Percentiles rank a stretch among this genome's conserved stretches.
Conservation (phyloP, 2,113 vertebrate genomes). For the Salvelinus alpinus region DNA sequence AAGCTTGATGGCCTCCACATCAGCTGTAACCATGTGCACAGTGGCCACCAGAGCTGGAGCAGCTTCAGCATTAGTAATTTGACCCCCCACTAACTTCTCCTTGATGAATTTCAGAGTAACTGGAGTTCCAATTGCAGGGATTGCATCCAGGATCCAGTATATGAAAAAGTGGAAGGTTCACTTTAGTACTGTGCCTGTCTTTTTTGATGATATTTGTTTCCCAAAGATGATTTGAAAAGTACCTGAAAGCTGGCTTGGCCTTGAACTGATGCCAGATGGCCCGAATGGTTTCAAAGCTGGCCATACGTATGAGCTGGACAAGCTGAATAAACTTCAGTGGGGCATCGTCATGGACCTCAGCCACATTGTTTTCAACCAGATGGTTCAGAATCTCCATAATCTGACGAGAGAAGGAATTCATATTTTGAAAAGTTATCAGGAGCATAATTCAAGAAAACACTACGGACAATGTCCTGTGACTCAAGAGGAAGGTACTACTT, state of each 20-base stretch:
- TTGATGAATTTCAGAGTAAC: slow-evolving; percentile 74
- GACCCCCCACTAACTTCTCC: slow-evolving; percentile 66
- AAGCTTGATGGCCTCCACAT: slow-evolving; percentile 68
- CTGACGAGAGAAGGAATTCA: slow-evolving; percentile 53
- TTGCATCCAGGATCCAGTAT: slow-evolving; percentile 74
- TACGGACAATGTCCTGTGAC: not conserved
- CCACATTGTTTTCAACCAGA: slow-evolving; percentile 68
- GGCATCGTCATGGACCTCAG: slow-evolving; percentile 71
- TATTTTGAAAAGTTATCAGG: not conserved
- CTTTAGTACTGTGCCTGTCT: not conserved
- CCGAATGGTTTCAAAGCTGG: slow-evolving; percentile 52
- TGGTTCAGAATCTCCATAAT: slow-evolving; percentile 70
- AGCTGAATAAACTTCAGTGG: slow-evolving; percentile 77
- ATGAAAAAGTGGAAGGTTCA: slow-evolving; percentile 51
- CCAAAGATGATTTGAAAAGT: not conserved
- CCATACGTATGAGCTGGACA: slow-evolving; percentile 69
- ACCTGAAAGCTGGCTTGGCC: slow-evolving; percentile 58
- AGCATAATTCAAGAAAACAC: not conserved
- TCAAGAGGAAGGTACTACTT: not conserved
- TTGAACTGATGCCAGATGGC: slow-evolving; percentile 65
- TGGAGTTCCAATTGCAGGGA: slow-evolving; percentile 69
- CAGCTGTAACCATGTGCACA: slow-evolving; percentile 71
- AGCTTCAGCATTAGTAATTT: slow-evolving; percentile 68
- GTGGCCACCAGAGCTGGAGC: slow-evolving; percentile 65
- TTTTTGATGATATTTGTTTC: not conserved